These are phyloP conservation scores for Pseudocheirus occidentalis DNA, from an alignment of 2,797 vertebrate species.

Conservation along the genomic window DNA sequence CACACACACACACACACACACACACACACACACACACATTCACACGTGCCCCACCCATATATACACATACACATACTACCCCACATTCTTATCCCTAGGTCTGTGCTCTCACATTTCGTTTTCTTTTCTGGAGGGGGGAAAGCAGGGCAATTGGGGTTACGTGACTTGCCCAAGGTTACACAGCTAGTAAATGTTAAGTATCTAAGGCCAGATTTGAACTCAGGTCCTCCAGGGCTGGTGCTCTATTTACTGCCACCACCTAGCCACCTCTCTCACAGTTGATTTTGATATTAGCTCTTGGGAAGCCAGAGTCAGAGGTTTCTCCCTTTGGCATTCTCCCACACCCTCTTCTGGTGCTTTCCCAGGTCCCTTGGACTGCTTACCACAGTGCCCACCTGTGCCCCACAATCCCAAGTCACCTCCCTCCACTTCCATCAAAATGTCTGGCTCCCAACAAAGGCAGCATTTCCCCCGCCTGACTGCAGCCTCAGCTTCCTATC, in stretches of 20 bases:
- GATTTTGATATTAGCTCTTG: not conserved
- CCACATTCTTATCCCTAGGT: not conserved
- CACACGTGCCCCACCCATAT: too few relatives aligned
- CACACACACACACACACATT: too few relatives aligned
- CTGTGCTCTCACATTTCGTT: not conserved
- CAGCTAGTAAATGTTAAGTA: too few relatives aligned
- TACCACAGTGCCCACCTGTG: too few relatives aligned
- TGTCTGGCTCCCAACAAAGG: not conserved
- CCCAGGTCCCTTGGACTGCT: not conserved
- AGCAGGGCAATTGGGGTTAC: too few relatives aligned
- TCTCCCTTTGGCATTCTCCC: not conserved
- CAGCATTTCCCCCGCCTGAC: not conserved
- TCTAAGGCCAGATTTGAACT: too few relatives aligned
- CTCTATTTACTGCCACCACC: too few relatives aligned
- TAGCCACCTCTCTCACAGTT: not conserved
- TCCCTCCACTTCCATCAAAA: not conserved
- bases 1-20: too few relatives aligned
- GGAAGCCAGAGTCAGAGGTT: not conserved
- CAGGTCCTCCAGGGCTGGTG: too few relatives aligned
- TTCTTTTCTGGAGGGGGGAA: too few relatives aligned
- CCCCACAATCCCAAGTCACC: not conserved
- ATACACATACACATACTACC: too few relatives aligned
- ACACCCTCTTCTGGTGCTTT: not conserved
- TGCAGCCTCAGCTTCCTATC: not conserved
- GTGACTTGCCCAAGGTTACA: too few relatives aligned